Evolutionary conservation across 2,113 vertebrate genomes (phyloP).

Genomic region (Saguinus imperator): DNA sequence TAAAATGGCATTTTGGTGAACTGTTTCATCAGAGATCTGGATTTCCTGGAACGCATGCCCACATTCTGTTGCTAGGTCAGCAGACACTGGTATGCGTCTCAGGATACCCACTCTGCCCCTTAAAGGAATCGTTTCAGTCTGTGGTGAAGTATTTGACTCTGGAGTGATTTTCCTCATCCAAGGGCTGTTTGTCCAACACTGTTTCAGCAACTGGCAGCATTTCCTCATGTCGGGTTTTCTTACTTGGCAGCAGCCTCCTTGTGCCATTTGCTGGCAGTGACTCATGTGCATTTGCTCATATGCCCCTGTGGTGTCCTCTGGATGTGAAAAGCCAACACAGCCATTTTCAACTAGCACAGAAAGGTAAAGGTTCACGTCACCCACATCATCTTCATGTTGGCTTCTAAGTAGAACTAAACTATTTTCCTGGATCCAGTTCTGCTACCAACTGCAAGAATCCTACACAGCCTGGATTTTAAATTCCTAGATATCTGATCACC

Average conservation of each 20-base stretch:
- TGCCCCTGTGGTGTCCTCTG: neutral
- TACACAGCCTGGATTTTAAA: neutral
- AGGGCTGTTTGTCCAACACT: neutral
- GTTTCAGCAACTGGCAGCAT: neutral
- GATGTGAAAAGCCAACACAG: neutral
- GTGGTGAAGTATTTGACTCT: neutral
- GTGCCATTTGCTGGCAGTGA: neutral
- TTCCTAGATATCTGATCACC: neutral
- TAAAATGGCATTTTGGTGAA: neutral
- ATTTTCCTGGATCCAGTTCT: neutral
- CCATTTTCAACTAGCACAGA: neutral
- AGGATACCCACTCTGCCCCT: neutral
- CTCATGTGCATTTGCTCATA: neutral
- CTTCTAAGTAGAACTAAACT: neutral
- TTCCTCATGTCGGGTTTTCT: neutral
- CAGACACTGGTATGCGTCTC: neutral
- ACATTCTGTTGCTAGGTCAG: neutral
- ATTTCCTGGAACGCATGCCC: neutral
- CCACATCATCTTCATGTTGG: neutral
- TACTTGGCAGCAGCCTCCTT: neutral
- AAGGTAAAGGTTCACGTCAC: neutral
- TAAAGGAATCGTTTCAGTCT: neutral
- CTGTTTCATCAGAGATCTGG: neutral
- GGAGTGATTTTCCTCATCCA: neutral
- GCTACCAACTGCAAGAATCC: neutral